These are phyloP conservation scores for Xestia sexstrigata DNA, from an alignment of 2,888 invertebrate genomes.

Conservation along the genomic window DNA sequence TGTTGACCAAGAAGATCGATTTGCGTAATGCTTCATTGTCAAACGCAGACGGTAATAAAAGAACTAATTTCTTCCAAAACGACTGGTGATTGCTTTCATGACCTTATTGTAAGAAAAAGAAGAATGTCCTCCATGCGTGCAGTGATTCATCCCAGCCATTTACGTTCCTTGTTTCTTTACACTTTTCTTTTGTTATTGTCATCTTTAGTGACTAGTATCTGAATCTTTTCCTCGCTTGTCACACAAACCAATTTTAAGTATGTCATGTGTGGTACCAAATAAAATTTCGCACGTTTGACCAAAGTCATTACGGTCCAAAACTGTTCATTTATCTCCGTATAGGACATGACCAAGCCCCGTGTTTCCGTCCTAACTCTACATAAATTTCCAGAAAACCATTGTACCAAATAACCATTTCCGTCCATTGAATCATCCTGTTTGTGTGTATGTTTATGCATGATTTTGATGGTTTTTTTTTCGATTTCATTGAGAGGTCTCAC, in stretches of 20 bases:
- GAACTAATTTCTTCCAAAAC: neutral
- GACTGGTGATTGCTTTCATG: conserved; percentile 1
- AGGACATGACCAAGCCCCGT: conserved; percentile 68
- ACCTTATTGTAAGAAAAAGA: conserved; percentile 24
- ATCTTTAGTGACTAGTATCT: conserved; percentile 12
- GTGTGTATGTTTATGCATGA: conserved; percentile 71
- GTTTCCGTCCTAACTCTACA: conserved; percentile 71
- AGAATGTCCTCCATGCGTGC: neutral
- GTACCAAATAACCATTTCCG: conserved; percentile 84
- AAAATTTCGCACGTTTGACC: conserved; percentile 28
- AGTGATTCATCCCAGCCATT: conserved; percentile 30
- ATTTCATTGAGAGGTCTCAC: conserved; percentile 76
- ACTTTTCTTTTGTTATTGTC: conserved; percentile 20
- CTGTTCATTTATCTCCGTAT: conserved; percentile 55
- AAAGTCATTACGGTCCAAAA: conserved; percentile 40
- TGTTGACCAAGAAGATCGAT: neutral
- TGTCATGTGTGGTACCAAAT: conserved; percentile 7
- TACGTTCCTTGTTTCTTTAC: neutral
- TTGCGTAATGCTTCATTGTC: neutral
- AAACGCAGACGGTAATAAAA: neutral
- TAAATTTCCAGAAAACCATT: conserved; percentile 81
- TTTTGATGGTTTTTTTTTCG: conserved; percentile 73
- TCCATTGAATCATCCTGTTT: conserved; percentile 82
- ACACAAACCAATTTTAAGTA: conserved; percentile 11
- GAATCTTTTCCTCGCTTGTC: conserved; percentile 20